Evolutionary conservation across 2,113 vertebrate genomes (phyloP), one percentile per base, ranked within the genome.

Genomic region (Pholis gunnellus): DNA sequence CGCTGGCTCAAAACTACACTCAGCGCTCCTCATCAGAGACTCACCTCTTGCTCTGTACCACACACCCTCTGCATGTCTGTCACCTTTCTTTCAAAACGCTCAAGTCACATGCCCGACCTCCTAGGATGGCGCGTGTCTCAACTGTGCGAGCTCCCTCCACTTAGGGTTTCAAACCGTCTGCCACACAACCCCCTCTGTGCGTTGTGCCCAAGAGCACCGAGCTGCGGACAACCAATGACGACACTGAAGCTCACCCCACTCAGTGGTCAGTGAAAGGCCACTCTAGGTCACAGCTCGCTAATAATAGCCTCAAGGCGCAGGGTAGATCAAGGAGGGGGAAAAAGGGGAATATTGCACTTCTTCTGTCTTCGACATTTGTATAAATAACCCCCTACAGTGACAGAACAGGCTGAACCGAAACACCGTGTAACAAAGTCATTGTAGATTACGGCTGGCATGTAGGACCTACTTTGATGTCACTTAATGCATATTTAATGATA

Each of bases 161-260:
- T 31, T 20, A 22, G 8, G 6, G 20, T 56, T 31, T 38, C 17
- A 74, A 78, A 69, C 52, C 52, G 75, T 36, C 29, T n/a, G 3
- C n/a, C 27, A 15, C 25, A 27, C 54, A 5, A 27, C 25, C 56
- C 22, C 25, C 25, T 11, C 25, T 2, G 13, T 14, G 25, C 25
- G 56, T 64, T 57, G 48, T n/a, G 57, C 79, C 73, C 63, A 72
- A 72, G 71, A 80, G 82, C 87, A 87, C 81, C 13, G 60, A 60
- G 75, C 79, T 10, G 29, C 17, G 3, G 83, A 70, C 60, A 77
- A 89, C 93, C 93, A 95, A 93, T 95, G 85, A 90, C 78, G 87
- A 36, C n/a, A 71, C 42, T 70, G 27, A 79, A 54, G 78, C 93
- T 94, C 95, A 94, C 94, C 92, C 94, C 92, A 95, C 89, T 63